Evolutionary conservation across 2,797 vertebrate species (phyloP).

Genomic region (Anguilla anguilla): DNA sequence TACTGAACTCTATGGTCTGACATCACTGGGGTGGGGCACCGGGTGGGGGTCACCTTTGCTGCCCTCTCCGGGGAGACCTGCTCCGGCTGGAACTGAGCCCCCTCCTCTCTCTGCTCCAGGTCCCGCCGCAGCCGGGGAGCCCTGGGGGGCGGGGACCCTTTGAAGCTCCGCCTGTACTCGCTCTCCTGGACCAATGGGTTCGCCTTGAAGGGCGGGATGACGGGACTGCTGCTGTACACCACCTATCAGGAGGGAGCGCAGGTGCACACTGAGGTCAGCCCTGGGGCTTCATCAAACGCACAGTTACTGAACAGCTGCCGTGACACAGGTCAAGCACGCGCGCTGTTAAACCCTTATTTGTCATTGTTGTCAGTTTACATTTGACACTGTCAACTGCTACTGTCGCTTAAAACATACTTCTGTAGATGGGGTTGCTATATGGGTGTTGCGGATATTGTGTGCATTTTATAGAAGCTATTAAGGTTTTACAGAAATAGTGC

Average conservation of each 20-base stretch:
- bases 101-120: slow-evolving; percentile 62
- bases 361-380: too few species aligned
- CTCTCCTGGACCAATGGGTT: slow-evolving; percentile 64
- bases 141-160: slow-evolving; percentile 64
- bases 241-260: slow-evolving; percentile 59
- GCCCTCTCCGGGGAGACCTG: slow-evolving; percentile 56
- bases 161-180: slow-evolving; percentile 72
- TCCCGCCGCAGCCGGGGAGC: slow-evolving; percentile 59
- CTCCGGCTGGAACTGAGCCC: slow-evolving; percentile 52
- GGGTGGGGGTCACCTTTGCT: slow-evolving; percentile 35
- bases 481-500: not conserved
- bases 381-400: too few species aligned
- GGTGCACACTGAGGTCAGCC: not conserved
- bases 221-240: slow-evolving; percentile 66
- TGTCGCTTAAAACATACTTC: too few species aligned
- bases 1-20: not conserved
- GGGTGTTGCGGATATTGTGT: not conserved
- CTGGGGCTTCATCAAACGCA: not conserved
- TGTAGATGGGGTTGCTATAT: not conserved
- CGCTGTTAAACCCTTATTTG: too few species aligned
- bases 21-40: not conserved
- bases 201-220: slow-evolving; percentile 64
- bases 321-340: too few species aligned
- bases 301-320: too few species aligned
- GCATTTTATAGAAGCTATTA: not conserved